Percentiles rank a stretch among this genome's conserved stretches.
phyloP scores from a whole-genome alignment of 2,888 invertebrate species.

The Zaprionus bogoriensis region DNA sequence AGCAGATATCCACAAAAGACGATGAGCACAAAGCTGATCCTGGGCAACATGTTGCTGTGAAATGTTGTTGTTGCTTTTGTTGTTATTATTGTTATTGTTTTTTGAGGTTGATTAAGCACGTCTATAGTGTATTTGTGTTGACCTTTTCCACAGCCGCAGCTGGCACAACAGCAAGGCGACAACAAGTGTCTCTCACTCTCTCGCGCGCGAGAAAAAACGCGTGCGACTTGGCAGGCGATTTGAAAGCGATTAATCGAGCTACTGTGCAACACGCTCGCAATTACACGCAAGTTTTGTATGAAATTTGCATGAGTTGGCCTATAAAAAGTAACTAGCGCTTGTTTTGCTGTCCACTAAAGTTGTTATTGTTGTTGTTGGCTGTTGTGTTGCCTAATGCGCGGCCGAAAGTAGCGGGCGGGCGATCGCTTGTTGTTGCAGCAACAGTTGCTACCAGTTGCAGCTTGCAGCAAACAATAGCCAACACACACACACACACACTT shows the following conservation, averaged over 20 bases:
- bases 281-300: constrained; percentile 16
- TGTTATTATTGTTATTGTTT: background rate
- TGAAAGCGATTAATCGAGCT: constrained; percentile 23
- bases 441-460: constrained; percentile 40
- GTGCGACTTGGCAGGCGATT: constrained; percentile 9
- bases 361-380: constrained; percentile 21
- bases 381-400: constrained; percentile 55
- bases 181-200: constrained; percentile 19
- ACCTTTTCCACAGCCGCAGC: constrained; percentile 29
- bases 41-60: constrained; percentile 77
- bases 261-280: constrained; percentile 22
- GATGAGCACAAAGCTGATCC: constrained; percentile 79
- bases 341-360: constrained; percentile 6
- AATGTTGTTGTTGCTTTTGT: background rate
- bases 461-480: constrained; percentile 56
- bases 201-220: constrained; percentile 25
- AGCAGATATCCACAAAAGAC: constrained; percentile 82
- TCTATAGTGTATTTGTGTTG: constrained; percentile 24
- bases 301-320: constrained; percentile 47
- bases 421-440: constrained; percentile 51
- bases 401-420: constrained; percentile 66
- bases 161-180: constrained; percentile 20
- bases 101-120: constrained; percentile 11
- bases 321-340: constrained; percentile 24
- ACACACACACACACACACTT: constrained; percentile 20